Evolutionary conservation across 2,888 invertebrate species (phyloP), one percentile per base, ranked within the genome.

Genomic region (Cremastinae sp.): DNA sequence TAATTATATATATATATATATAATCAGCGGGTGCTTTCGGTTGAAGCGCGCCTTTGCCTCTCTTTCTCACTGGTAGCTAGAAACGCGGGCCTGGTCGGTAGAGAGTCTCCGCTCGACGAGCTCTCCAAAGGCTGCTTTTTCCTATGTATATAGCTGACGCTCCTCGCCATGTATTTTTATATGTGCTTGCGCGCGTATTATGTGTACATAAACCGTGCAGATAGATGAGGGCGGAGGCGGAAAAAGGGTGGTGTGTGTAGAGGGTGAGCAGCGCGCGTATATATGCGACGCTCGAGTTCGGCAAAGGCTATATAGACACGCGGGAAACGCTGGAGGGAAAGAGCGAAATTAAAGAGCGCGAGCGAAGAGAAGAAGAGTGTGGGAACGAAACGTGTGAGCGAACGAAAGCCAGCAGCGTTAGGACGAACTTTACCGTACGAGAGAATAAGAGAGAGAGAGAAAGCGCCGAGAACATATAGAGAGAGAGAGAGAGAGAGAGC

Each of bases 261-360:
- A n/a, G n/a, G n/a, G 68, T 49, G 80, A 64, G 74, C 65, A 78
- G 73, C 76, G 72, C 74, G 69, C 74, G 69, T 69, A 79, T 59
- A 78, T 75, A 75, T 49, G 72, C 56, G 53, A 49, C 56, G 71
- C 41, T 58, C 47, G 64, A 45, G 62, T 41, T 72, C 68, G 58
- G 56, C 61, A 22, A 65, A 73, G 53, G 61, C 68, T 64, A 70
- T n/a, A n/a, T n/a, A n/a, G n/a, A n/a, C 61, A 70, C 78, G 78
- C 80, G 78, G 78, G 75, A 78, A 82, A 77, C 66, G 74, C 74
- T 66, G 56, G 68, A 73, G 79, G 78, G 81, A 84, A 82, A 81
- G 84, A 82, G 80, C 78, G 80, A 70, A 73, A 77, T 77, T 73
- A 77, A 77, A 77, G 73, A 77, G 76, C 70, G 79, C 83, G 70